A percentile compares a stretch with the other conserved stretches of the same genome.
phyloP scores from a whole-genome alignment of 2,888 invertebrate genomes.

The Cheilosia variabilis region DNA sequence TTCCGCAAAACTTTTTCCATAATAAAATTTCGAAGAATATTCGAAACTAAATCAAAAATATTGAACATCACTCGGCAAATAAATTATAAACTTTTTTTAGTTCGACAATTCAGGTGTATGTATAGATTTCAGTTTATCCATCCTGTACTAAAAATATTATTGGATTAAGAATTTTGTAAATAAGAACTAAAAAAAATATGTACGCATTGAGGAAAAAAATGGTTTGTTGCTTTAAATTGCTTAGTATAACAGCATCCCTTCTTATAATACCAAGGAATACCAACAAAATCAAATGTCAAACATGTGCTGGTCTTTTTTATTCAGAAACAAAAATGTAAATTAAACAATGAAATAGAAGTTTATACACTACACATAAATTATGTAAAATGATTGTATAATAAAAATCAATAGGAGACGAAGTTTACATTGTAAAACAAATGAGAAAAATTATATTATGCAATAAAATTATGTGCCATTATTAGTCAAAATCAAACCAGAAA shows the following conservation, averaged over 20 bases:
- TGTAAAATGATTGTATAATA: constrained; percentile 51
- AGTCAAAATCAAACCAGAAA: constrained; percentile 77
- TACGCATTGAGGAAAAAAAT: constrained; percentile 19
- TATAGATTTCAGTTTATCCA: background rate
- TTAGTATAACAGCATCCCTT: constrained; percentile 36
- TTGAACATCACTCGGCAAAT: no score
- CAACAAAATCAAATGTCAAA: background rate
- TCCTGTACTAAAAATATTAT: background rate
- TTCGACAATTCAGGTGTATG: background rate
- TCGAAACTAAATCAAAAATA: no score
- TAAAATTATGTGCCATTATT: constrained; percentile 84
- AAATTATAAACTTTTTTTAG: background rate
- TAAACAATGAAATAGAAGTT: constrained; percentile 18
- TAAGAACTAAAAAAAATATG: constrained; percentile 9
- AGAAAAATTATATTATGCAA: constrained; percentile 80
- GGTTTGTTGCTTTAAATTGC: constrained; percentile 66
- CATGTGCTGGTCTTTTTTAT: constrained; percentile 9
- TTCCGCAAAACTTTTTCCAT: no score
- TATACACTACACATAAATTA: background rate
- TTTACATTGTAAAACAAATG: constrained; percentile 58
- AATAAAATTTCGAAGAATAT: no score
- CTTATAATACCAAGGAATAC: constrained; percentile 20
- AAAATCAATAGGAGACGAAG: constrained; percentile 17
- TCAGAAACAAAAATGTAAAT: constrained; percentile 46
- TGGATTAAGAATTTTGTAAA: constrained; percentile 11